These are phyloP conservation scores for Chironex yamaguchii DNA, from an alignment of 30 jellyfish, hydroid and myxozoan species.

Conservation along the genomic window DNA sequence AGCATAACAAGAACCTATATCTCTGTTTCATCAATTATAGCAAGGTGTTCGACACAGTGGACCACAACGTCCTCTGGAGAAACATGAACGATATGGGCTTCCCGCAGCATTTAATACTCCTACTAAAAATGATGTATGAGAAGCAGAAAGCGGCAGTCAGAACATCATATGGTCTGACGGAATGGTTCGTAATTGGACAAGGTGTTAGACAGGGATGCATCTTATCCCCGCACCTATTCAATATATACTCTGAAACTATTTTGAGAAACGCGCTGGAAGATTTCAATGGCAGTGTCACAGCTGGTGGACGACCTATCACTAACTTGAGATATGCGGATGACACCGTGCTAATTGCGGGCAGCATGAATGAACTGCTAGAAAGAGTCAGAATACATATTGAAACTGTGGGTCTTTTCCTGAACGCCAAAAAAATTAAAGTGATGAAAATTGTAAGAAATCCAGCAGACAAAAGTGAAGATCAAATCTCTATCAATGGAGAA, in stretches of 20 bases:
- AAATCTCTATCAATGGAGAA: neutral
- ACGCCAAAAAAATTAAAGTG: neutral
- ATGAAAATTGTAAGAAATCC: neutral
- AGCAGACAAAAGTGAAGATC: neutral
- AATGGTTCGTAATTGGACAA: neutral
- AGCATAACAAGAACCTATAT: neutral
- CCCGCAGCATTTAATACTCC: neutral
- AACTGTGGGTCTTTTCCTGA: neutral
- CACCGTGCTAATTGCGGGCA: neutral
- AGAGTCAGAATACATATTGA: neutral
- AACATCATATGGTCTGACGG: neutral
- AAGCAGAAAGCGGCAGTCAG: neutral
- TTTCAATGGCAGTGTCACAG: neutral
- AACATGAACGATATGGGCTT: neutral
- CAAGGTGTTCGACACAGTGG: conserved; percentile 46
- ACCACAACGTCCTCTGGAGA: neutral
- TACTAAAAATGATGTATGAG: neutral
- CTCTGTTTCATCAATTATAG: conserved; percentile 10
- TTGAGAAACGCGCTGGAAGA: neutral
- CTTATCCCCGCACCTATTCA: neutral
- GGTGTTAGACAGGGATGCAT: neutral
- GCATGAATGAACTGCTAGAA: neutral
- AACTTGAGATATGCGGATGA: neutral
- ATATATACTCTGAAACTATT: neutral
- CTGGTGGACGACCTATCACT: neutral